Conservation (phyloP, 1,140 invertebrate species). For the Helicoverpa armigera region DNA sequence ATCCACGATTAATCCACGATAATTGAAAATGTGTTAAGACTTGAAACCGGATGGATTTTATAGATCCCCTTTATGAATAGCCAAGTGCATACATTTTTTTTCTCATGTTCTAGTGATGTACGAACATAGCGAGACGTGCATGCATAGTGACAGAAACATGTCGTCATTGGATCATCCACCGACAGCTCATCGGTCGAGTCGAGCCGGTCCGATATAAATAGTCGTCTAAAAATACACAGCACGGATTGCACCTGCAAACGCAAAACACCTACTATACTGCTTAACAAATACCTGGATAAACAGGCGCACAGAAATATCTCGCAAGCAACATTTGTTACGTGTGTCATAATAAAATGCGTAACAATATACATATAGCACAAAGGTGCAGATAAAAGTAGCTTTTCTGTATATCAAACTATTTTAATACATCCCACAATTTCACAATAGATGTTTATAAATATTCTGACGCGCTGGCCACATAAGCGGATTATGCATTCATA, state of each 20-base stretch:
- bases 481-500: background rate
- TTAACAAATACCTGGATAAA: slow-evolving; percentile 49
- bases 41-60: slow-evolving; percentile 1
- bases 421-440: slow-evolving; percentile 16
- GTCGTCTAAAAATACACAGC: slow-evolving; percentile 77
- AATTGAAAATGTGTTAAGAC: slow-evolving; percentile 13
- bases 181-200: slow-evolving; percentile 63
- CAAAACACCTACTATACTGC: slow-evolving; percentile 53
- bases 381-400: slow-evolving; percentile 13
- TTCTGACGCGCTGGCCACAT: background rate
- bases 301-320: slow-evolving; percentile 27
- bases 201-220: slow-evolving; percentile 82
- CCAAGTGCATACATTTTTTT: background rate
- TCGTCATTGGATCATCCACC: slow-evolving; percentile 63
- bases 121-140: slow-evolving; percentile 8
- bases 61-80: background rate
- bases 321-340: slow-evolving; percentile 15
- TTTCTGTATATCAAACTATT: slow-evolving; percentile 24
- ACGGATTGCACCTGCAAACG: slow-evolving; percentile 77
- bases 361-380: slow-evolving; percentile 13
- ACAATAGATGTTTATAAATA: slow-evolving; percentile 18
- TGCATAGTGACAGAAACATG: slow-evolving; percentile 47
- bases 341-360: slow-evolving; percentile 26
- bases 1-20: background rate
- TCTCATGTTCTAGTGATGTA: slow-evolving; percentile 22